Evolutionary conservation across 2,797 vertebrate species (phyloP), one percentile per base, ranked within the genome.

Genomic region (Paedocypris micromegethes): DNA sequence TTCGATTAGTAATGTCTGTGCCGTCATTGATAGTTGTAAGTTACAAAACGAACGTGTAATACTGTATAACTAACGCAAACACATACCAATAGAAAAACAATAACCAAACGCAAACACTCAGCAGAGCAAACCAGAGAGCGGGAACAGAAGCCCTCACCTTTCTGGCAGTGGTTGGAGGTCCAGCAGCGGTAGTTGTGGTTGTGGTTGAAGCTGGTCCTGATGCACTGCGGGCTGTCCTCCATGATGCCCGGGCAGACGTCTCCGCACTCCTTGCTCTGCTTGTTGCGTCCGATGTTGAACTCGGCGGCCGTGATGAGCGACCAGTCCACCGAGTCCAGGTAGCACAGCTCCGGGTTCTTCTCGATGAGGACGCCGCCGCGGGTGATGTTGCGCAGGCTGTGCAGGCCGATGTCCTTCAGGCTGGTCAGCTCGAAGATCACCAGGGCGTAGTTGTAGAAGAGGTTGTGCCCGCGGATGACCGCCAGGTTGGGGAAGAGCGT

Each of bases 361-460:
- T 98, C 95, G 0, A 99, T 95, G 56, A 94, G 84, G 80, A 98
- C 88, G 71, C 93, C 93, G 4, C 97, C 97, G 0, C 97, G 89
- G 0, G 95, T 96, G 83, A 99, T 94, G 89, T 98, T 99, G 75
- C 93, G 89, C 83, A 99, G 80, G 81, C 92, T 97, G 85, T 94
- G 89, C 41, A 99, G 88, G 67, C 97, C 97, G 0, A 99, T 94
- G 81, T 99, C 97, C 80, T 97, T 97, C 57, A 98, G 88, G 80
- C 92, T 94, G 37, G 92, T 93, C 95, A 99, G 96, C 85, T 99
- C 97, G 5, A 94, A 99, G 83, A 99, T 92, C 74, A 99, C 96
- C 79, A 99, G 86, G 43, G 97, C 94, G 0, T 98, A 97, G 86
- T 96, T 96, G 85, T 94, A 98, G 85, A 99, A 98, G 75, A 99